Conservation (phyloP, 2,113 vertebrate genomes). For the Brienomyrus longianalis region DNA sequence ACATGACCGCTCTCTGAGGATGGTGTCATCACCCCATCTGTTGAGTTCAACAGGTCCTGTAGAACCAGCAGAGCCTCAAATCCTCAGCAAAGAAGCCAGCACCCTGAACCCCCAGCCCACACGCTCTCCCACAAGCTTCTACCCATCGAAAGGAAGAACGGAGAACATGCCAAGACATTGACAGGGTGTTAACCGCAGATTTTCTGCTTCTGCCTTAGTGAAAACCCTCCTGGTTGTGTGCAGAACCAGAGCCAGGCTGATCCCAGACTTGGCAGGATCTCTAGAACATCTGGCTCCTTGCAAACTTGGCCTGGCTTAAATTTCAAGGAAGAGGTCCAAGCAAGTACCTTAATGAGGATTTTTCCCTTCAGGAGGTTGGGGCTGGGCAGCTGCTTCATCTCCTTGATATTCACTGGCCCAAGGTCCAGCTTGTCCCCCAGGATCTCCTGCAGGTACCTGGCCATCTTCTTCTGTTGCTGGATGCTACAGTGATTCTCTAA, state of each 20-base stretch:
- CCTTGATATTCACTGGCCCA: conserved; percentile 61
- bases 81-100: neutral
- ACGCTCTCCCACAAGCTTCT: neutral
- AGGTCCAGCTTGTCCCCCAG: conserved; percentile 84
- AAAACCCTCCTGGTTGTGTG: neutral
- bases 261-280: neutral
- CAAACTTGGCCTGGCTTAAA: neutral
- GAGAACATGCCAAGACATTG: neutral
- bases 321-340: neutral
- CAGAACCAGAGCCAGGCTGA: too few relatives aligned
- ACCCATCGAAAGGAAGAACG: neutral
- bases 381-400: conserved; percentile 78
- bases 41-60: neutral
- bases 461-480: conserved; percentile 94
- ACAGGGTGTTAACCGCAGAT: neutral
- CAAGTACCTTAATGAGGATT: conserved; percentile 86
- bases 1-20: neutral
- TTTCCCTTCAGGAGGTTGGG: conserved; percentile 85
- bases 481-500: conserved; percentile 95
- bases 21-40: neutral
- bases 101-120: neutral
- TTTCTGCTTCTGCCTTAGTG: neutral
- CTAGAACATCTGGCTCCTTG: neutral
- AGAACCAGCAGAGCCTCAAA: neutral
- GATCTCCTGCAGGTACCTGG: conserved; percentile 84